Evolutionary conservation across 2,888 invertebrate species (phyloP).

Genomic region (Lepidocyrtoides sp.): DNA sequence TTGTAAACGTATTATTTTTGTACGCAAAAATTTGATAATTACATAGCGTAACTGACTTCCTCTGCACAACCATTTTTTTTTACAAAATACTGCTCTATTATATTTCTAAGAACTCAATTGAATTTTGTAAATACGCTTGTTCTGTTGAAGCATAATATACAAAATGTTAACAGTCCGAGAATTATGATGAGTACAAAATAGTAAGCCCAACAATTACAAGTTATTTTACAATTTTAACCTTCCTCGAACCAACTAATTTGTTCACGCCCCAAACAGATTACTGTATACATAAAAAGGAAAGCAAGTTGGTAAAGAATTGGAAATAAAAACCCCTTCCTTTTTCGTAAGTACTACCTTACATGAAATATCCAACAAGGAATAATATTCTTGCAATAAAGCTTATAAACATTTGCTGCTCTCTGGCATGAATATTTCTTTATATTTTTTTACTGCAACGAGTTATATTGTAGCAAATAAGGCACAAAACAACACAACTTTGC

Average conservation of each 20-base stretch:
- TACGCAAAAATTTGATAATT: constrained; percentile 23
- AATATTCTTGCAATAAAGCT: too few relatives aligned
- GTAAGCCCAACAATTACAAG: not conserved
- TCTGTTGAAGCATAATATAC: not conserved
- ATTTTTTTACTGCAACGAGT: not conserved
- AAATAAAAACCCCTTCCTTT: constrained; percentile 7
- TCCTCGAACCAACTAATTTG: constrained; percentile 37
- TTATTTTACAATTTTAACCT: constrained; percentile 5
- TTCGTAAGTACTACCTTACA: not conserved
- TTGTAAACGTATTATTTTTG: not conserved
- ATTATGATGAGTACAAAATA: not conserved
- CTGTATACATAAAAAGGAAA: not conserved
- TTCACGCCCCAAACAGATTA: constrained; percentile 22
- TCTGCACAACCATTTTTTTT: not conserved
- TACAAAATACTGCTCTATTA: not conserved
- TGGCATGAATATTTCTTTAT: not conserved
- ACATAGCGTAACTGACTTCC: too few relatives aligned
- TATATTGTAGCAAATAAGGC: not conserved
- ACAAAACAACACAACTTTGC: not conserved
- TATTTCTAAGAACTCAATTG: constrained; percentile 23
- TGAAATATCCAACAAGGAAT: not conserved
- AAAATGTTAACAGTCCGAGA: not conserved
- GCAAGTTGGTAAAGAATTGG: not conserved
- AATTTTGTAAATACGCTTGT: not conserved
- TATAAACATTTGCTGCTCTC: not conserved